Percentiles rank a stretch among this genome's conserved stretches.
Evolutionary conservation across 23 tunicate genomes (phyloP).

Genomic region (Trididemnum miniatum): DNA sequence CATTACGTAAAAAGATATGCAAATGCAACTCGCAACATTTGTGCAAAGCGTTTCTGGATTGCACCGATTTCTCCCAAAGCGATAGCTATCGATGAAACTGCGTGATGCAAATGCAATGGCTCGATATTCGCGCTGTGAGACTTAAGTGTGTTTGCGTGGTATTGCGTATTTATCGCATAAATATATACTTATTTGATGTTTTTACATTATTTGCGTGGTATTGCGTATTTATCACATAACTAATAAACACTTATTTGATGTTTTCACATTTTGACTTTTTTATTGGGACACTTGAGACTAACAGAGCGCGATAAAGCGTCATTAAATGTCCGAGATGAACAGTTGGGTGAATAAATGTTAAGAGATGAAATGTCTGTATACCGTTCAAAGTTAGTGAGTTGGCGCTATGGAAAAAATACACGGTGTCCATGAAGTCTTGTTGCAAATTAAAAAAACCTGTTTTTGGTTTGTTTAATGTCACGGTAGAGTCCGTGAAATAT

Average conservation of each 20-base stretch:
- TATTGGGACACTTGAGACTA: background rate
- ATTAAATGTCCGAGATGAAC: slow-evolving; percentile 14
- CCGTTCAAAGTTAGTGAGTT: too few relatives aligned
- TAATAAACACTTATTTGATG: background rate
- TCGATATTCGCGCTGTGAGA: slow-evolving; percentile 6
- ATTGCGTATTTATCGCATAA: background rate
- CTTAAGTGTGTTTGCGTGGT: background rate
- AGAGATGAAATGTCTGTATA: slow-evolving; percentile 8
- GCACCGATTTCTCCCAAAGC: slow-evolving; percentile 24
- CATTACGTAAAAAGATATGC: slow-evolving; percentile 6
- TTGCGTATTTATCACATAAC: background rate
- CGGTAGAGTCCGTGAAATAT: too few relatives aligned
- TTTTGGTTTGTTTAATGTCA: too few relatives aligned
- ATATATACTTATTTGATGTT: background rate
- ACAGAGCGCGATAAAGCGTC: background rate
- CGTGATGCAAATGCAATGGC: slow-evolving; percentile 7
- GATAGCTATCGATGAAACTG: slow-evolving; percentile 14
- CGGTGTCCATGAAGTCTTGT: too few relatives aligned
- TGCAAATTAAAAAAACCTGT: too few relatives aligned
- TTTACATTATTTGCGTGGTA: slow-evolving; percentile 8
- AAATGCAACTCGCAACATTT: slow-evolving; percentile 11
- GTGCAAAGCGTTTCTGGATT: slow-evolving; percentile 8
- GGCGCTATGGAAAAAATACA: too few relatives aligned
- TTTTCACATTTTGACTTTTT: background rate
- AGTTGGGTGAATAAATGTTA: background rate